Percentiles rank a stretch among this genome's conserved stretches.
Evolutionary conservation across 2,797 vertebrate species (phyloP).

Genomic region (Sebastes variabilis): DNA sequence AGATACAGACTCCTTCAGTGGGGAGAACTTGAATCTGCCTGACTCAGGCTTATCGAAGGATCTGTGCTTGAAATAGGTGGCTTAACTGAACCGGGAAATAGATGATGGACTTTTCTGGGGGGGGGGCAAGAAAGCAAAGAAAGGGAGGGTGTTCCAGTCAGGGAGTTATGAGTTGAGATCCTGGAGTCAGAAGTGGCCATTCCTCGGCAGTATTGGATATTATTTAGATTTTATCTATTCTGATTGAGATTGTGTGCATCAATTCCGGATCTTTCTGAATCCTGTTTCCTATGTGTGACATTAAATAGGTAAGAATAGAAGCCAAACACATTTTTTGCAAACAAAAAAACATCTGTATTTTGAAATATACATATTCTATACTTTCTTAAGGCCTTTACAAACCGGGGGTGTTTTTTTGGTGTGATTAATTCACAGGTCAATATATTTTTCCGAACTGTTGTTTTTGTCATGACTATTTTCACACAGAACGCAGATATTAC

Average conservation of each 20-base stretch:
- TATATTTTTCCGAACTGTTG: too few species aligned
- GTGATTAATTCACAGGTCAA: too few species aligned
- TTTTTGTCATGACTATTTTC: too few species aligned
- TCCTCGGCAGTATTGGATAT: background rate
- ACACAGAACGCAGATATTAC: too few species aligned
- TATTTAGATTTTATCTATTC: background rate
- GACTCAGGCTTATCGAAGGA: background rate
- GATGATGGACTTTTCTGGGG: background rate
- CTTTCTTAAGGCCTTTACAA: too few species aligned
- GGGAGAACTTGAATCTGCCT: background rate
- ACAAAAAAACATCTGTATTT: background rate
- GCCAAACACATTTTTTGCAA: too few species aligned
- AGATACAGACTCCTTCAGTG: background rate
- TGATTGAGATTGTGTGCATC: background rate
- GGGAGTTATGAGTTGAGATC: background rate
- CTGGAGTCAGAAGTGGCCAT: background rate
- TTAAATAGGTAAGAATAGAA: background rate
- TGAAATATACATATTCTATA: background rate
- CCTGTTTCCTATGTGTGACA: background rate
- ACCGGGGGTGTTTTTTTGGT: too few species aligned
- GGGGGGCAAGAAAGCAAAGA: background rate
- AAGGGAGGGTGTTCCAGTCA: background rate
- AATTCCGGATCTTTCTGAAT: background rate
- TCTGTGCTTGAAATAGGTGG: background rate
- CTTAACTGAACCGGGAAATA: background rate